Evolutionary conservation across 2,113 vertebrate species (phyloP).

Genomic region (Ictalurus punctatus): DNA sequence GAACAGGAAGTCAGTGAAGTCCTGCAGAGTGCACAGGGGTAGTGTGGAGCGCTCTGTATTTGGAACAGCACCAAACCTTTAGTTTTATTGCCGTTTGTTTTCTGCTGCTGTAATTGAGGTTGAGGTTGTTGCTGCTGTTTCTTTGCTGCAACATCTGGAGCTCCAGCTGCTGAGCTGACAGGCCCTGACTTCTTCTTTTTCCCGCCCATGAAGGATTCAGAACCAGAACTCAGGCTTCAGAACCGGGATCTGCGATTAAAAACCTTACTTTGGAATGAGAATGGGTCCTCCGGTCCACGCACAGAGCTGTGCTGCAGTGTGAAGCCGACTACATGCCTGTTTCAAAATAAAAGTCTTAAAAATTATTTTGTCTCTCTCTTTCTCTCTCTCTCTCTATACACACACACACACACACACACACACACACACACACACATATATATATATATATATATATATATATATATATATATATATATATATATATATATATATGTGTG

Average conservation of each 20-base stretch:
- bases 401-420: too few relatives aligned
- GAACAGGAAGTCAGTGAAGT: not conserved
- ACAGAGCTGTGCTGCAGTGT: not conserved
- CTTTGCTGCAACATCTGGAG: slow-evolving; percentile 62
- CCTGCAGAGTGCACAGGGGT: not conserved
- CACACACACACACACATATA: too few relatives aligned
- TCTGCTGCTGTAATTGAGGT: slow-evolving; percentile 1
- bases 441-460: too few relatives aligned
- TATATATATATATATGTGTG: too few relatives aligned
- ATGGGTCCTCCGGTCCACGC: not conserved
- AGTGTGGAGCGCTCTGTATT: not conserved
- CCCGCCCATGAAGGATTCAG: slow-evolving; percentile 77
- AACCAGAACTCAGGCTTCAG: not conserved
- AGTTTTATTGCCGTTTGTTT: slow-evolving; percentile 60
- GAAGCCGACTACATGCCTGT: not conserved
- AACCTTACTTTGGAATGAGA: not conserved
- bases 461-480: not conserved
- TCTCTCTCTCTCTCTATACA: too few relatives aligned
- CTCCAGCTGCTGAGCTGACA: slow-evolving; percentile 49
- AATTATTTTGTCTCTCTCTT: not conserved
- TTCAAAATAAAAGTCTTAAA: slow-evolving; percentile 48
- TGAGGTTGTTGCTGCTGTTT: slow-evolving; percentile 61
- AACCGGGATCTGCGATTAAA: not conserved
- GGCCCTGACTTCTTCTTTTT: slow-evolving; percentile 86
- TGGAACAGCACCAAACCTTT: slow-evolving; percentile 63